Evolutionary conservation across 2,888 invertebrate genomes (phyloP).

Genomic region (Drepanosiphum platanoidis): DNA sequence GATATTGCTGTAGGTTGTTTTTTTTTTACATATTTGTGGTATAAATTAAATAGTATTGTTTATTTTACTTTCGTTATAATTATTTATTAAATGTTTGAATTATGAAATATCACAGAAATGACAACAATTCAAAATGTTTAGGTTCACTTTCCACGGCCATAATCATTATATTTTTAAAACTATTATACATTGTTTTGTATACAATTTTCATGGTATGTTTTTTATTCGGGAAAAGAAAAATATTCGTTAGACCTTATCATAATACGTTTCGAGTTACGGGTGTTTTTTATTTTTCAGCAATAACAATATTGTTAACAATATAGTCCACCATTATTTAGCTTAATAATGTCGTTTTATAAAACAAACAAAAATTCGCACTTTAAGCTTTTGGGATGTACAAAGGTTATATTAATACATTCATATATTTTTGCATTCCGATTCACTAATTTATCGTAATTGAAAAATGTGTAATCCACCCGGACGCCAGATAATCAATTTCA

Average conservation of each 20-base stretch:
- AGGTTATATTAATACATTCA: not conserved
- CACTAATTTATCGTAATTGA: too few relatives aligned
- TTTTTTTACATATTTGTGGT: not conserved
- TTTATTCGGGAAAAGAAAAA: not conserved
- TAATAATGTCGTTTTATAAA: not conserved
- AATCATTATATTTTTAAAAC: not conserved
- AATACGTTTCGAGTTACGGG: not conserved
- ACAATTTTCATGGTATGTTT: too few relatives aligned
- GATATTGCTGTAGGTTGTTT: not conserved
- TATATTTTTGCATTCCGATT: not conserved
- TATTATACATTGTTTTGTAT: not conserved
- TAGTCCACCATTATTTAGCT: not conserved
- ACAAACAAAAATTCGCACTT: not conserved
- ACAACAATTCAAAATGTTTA: not conserved
- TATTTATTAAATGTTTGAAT: not conserved
- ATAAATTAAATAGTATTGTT: not conserved
- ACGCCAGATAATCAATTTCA: too few relatives aligned
- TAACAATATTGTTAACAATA: not conserved
- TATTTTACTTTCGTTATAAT: not conserved
- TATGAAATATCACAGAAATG: not conserved
- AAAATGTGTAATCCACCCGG: too few relatives aligned
- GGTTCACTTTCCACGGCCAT: not conserved
- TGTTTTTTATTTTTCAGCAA: not conserved
- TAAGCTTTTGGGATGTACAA: not conserved
- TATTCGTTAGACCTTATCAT: not conserved